phyloP scores from a whole-genome alignment of 2,797 vertebrate species.

The Tapirus indicus region DNA sequence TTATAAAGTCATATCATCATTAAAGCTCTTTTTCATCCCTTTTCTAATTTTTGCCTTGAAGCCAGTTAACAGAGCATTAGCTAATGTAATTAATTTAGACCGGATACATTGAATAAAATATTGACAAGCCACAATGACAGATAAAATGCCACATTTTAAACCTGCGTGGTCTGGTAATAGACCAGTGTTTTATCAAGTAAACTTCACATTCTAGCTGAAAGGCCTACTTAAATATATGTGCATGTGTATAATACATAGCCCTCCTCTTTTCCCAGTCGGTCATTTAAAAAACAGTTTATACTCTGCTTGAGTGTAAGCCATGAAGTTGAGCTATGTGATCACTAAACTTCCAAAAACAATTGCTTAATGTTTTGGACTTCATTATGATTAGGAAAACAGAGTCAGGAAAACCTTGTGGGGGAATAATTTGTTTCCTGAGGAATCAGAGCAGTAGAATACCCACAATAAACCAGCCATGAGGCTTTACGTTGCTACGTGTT shows the following conservation, averaged over 20 bases:
- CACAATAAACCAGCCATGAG: background rate
- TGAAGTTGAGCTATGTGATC: background rate
- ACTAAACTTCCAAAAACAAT: background rate
- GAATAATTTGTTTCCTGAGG: slow-evolving; percentile 8
- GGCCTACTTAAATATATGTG: background rate
- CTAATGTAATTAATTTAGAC: slow-evolving; percentile 2
- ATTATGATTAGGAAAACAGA: background rate
- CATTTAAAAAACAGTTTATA: slow-evolving; percentile 17
- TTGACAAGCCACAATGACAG: background rate
- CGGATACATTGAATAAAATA: background rate
- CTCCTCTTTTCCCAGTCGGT: background rate
- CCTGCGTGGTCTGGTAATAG: background rate
- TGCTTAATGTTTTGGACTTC: slow-evolving; percentile 16
- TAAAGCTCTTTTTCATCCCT: background rate
- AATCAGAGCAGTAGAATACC: background rate
- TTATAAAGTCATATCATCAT: background rate
- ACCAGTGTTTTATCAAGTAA: slow-evolving; percentile 18
- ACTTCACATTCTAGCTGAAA: background rate
- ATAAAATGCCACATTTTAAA: slow-evolving; percentile 36
- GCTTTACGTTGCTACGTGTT: background rate
- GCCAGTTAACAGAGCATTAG: background rate
- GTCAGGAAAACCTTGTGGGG: background rate
- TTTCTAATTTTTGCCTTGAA: slow-evolving; percentile 55
- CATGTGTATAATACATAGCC: background rate
- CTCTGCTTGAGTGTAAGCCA: background rate